phyloP scores from a whole-genome alignment of 1,140 invertebrate genomes.

The Drepana arcuata region DNA sequence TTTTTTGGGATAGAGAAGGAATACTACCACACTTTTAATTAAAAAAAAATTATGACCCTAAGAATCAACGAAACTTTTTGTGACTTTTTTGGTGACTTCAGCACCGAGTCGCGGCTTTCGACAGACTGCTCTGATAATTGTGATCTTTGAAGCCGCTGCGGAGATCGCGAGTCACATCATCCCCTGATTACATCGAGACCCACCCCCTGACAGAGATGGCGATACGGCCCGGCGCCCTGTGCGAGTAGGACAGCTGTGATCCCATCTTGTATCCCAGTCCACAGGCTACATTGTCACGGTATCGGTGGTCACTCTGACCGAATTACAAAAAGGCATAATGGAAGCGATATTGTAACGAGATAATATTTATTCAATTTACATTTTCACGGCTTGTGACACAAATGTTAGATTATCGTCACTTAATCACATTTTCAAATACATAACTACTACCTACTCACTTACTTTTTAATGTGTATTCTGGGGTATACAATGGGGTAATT shows the following conservation, averaged over 20 bases:
- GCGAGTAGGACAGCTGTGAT: constrained; percentile 40
- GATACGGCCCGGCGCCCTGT: constrained; percentile 13
- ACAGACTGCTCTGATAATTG: constrained; percentile 70
- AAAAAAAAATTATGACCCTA: too few species aligned
- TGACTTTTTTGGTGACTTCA: constrained; percentile 60
- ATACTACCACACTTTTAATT: constrained; percentile 7
- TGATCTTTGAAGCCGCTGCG: constrained; percentile 68
- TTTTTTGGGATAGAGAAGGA: not conserved
- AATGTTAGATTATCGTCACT: too few species aligned
- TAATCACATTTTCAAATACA: too few species aligned
- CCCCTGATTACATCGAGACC: constrained; percentile 68
- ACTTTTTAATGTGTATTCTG: too few species aligned
- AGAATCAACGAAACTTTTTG: constrained; percentile 23
- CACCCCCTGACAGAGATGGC: constrained; percentile 53
- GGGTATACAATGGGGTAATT: too few species aligned
- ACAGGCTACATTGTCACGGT: constrained; percentile 68
- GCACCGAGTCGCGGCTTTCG: constrained; percentile 59
- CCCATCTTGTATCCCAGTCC: constrained; percentile 65
- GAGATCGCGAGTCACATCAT: constrained; percentile 71
- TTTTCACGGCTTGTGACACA: too few species aligned
- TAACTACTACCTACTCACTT: too few species aligned
- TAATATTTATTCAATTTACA: too few species aligned
- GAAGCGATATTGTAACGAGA: constrained; percentile 19
- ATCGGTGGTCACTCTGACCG: constrained; percentile 48
- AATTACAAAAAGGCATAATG: constrained; percentile 39